phyloP scores from a whole-genome alignment of 2,113 vertebrate genomes.

The Probosciger aterrimus region DNA sequence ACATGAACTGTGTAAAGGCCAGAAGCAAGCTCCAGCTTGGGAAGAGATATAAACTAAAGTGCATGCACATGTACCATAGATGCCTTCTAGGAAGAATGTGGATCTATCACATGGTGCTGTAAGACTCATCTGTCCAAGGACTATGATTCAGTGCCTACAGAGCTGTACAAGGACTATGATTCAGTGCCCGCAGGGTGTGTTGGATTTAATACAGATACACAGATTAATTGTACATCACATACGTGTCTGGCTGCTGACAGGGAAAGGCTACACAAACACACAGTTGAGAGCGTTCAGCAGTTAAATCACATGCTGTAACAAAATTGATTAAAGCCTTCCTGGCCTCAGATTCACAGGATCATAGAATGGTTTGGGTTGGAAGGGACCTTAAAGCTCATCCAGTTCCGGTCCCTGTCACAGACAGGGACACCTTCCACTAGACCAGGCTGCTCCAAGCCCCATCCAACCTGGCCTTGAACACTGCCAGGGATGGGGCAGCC shows the following conservation, averaged over 20 bases:
- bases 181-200: background rate
- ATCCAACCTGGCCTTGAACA: background rate
- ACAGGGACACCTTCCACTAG: background rate
- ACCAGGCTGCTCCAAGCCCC: background rate
- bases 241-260: background rate
- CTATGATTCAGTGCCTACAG: background rate
- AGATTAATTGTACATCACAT: background rate
- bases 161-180: background rate
- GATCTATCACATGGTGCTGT: background rate
- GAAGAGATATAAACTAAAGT: fast-evolving
- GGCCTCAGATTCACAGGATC: background rate
- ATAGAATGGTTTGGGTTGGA: background rate
- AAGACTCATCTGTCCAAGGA: background rate
- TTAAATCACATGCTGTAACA: background rate
- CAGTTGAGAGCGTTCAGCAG: background rate
- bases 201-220: background rate
- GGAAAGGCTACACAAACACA: background rate
- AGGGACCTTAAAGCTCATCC: background rate
- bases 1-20: background rate
- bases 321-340: background rate
- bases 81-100: background rate
- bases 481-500: background rate
- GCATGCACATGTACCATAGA: fast-evolving
- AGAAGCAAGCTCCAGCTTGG: background rate
- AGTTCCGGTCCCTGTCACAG: background rate